Base-by-base conservation (phyloP, 2,113 vertebrate genomes). In the Cettia cetti region DNA sequence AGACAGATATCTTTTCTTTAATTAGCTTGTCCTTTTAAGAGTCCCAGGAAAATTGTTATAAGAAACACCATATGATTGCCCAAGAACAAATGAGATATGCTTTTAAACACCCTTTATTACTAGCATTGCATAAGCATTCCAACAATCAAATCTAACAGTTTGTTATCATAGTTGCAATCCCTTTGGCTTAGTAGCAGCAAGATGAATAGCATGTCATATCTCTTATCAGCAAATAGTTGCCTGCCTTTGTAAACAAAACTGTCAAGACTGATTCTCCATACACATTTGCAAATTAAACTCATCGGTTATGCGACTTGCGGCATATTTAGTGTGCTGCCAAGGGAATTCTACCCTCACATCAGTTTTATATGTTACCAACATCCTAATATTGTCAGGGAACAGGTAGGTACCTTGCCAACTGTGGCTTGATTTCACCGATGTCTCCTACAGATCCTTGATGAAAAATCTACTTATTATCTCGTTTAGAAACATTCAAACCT, bases 61-160 rank as follows among this genome's bases (percentile, higher is more conserved):
- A 70, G 79, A 83, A 95, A 89, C 77, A 64, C 76, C 64, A 70
- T 74, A 65, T 1, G 80, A 89, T 97, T 96, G 72, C 96, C 56
- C 83, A 96, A 97, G 94, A 95, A 92, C 89, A 92, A 96, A 92
- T 1, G 24, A 95, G 94, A 86, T 92, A 86, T 20, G 83, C 56
- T 95, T 94, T 89, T 95, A 95, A 96, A 95, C 69, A 86, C 80
- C 77, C 89, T 94, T 94, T 86, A 95, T 97, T 96, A 97, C 91
- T 74, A 56, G 40, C 83, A 18, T 94, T 97, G 91, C 95, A 91
- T 86, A 96, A 97, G 92, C 86, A 94, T 94, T 92, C 92, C 70
- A 74, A 78, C 92, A 96, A 95, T 96, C 95, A 92, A 81, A 96
- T 68, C 92, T 97, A 97, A 96, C 95, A 96, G 86, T 97, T 94